Evolutionary conservation across 2,113 vertebrate genomes (phyloP), one percentile per base, ranked within the genome.

Genomic region (Mesitornis unicolor): DNA sequence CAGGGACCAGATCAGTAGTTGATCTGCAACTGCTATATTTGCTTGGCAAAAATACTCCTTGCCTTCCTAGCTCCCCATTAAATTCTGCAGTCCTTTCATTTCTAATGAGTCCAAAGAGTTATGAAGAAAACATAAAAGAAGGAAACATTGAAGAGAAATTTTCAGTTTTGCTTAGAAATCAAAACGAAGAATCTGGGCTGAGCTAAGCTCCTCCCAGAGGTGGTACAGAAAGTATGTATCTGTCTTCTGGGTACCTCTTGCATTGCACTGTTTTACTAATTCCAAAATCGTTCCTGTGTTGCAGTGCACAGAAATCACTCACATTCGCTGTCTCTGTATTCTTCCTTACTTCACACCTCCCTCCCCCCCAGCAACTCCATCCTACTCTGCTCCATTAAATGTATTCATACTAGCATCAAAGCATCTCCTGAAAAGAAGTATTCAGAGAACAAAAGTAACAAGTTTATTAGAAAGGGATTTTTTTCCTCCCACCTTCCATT

Each of bases 401-500:
- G 50, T 78, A 96, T 97, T 97, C 89, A 96, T 48, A 60, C 40
- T 59, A 73, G 67, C 88, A 97, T 97, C 95, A 96, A 95, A 97
- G 95, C 69, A 36, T 33, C 70, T 92, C 59, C 71, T 95, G 78
- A 96, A 96, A 96, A 95, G 84, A 95, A 71, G 69, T 73, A 85
- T 81, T 90, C 0, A 0, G 74, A 93, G 93, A 96, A 97, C 93
- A 96, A 96, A 97, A 97, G 93, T 97, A 97, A 97, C 93, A 97
- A 97, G 88, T 98, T 97, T 95, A 98, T 97, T 93, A 96, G 84
- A 95, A 97, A 93, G 22, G 48, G 56, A 56, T 82, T 77, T 90
- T 75, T 80, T 61, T 60, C 22, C 45, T 79, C 26, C 47, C 45
- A 91, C 57, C 83, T 90, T 68, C 63, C 75, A 36, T 65, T 65